These are phyloP conservation scores for Macrobrachium nipponense DNA, from an alignment of 1,140 invertebrate species.

Conservation along the genomic window DNA sequence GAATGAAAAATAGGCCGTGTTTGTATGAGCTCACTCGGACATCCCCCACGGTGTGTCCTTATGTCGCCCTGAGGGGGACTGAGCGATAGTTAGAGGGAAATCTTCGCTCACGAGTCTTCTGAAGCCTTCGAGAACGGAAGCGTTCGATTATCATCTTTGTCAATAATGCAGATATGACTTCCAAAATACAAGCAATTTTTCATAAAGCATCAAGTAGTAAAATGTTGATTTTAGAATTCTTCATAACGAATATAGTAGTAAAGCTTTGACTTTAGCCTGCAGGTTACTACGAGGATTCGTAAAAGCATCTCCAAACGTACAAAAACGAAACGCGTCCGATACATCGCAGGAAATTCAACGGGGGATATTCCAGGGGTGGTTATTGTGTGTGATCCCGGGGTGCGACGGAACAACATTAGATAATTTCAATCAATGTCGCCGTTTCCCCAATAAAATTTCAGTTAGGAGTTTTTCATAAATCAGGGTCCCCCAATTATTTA, in stretches of 20 bases:
- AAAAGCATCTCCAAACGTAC: too few relatives aligned
- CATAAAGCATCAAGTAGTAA: too few relatives aligned
- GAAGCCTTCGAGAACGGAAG: neutral
- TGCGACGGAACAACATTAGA: conserved; percentile 49
- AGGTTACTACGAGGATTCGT: too few relatives aligned
- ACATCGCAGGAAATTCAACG: neutral
- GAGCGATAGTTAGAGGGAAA: neutral
- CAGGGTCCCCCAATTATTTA: neutral
- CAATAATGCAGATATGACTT: too few relatives aligned
- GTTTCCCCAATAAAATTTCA: conserved; percentile 51
- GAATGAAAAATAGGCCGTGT: neutral
- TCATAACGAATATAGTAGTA: too few relatives aligned
- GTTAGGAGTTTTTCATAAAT: conserved; percentile 52
- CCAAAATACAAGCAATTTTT: too few relatives aligned
- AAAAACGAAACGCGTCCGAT: too few relatives aligned
- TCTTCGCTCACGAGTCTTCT: neutral
- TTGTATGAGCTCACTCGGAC: conserved; percentile 28
- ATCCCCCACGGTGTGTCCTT: conserved; percentile 37
- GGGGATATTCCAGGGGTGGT: neutral
- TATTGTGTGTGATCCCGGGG: conserved; percentile 35
- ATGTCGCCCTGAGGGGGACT: conserved; percentile 16
- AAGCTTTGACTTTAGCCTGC: too few relatives aligned
- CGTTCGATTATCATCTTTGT: neutral
- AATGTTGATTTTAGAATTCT: too few relatives aligned
- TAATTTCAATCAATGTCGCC: conserved; percentile 53